Percentiles rank a stretch among this genome's conserved stretches.
Evolutionary conservation across 2,888 invertebrate genomes (phyloP).

Genomic region (Acronicta psi): DNA sequence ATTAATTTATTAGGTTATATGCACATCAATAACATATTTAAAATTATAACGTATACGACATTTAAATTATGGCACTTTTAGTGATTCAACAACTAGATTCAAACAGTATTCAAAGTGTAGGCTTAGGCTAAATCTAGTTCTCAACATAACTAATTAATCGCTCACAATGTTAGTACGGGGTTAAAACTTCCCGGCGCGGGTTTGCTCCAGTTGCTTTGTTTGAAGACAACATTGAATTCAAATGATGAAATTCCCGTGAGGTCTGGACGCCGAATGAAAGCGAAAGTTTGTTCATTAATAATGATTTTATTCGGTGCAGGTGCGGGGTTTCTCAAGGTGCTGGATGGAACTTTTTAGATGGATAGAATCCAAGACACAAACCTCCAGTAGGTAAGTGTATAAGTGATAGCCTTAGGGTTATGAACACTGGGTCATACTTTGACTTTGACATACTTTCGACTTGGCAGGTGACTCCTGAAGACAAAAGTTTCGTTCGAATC

Average conservation of each 20-base stretch:
- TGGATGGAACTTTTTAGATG: background rate
- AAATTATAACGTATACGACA: too few species aligned
- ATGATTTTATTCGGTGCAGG: background rate
- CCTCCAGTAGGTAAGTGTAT: too few species aligned
- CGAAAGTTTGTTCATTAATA: constrained; percentile 1
- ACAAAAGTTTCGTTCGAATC: too few species aligned
- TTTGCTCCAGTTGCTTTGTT: constrained; percentile 13
- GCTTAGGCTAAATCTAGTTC: constrained; percentile 5
- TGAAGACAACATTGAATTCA: constrained; percentile 8
- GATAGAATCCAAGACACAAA: too few species aligned
- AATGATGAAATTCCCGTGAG: background rate
- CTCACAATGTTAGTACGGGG: constrained; percentile 6
- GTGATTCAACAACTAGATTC: background rate
- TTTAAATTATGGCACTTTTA: too few species aligned
- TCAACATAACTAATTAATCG: constrained; percentile 25
- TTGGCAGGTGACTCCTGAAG: too few species aligned
- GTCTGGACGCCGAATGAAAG: background rate
- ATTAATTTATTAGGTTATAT: too few species aligned
- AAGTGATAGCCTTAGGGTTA: too few species aligned
- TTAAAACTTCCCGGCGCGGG: constrained; percentile 1
- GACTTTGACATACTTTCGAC: too few species aligned
- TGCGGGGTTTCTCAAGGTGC: background rate
- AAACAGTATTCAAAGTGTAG: background rate
- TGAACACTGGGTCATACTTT: too few species aligned
- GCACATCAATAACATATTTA: too few species aligned